Evolutionary conservation across 1,140 invertebrate genomes (phyloP), one percentile per base, ranked within the genome.

Genomic region (Proales similis): DNA sequence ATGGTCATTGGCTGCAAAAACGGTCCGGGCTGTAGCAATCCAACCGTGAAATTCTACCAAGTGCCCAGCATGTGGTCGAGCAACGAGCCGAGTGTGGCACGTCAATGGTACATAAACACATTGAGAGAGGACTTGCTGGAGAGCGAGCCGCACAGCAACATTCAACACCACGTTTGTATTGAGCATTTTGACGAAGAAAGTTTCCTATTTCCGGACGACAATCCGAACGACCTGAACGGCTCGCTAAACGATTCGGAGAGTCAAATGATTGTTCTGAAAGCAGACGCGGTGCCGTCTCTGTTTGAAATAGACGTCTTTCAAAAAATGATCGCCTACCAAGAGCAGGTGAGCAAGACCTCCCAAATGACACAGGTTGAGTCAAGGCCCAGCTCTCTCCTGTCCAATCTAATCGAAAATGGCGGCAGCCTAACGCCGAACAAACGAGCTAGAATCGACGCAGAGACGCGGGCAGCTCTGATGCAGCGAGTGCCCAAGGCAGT

Each of bases 241-340:
- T 39, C 33, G 12, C n/a, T n/a, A n/a, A n/a, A n/a, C n/a, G n/a
- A n/a, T n/a, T n/a, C n/a, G n/a, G 33, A 36, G n/a, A 33, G 38
- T 32, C 17, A 36, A 32, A 47, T 36, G n/a, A 63, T 36, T 30
- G 30, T 48, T 14, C 45, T 63, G 12, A 36, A 48, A 63, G 30
- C 42, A 12, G 42, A 63, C 12, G 43, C 61, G 39, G 32, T 63
- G 12, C 61, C 61, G 4, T 33, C 45, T 24, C 20, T 63, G 20
- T 63, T 63, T 27, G 61, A 63, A 14, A 36, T 63, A 26, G 61
- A 63, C 48, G 46, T 63, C 24, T 63, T 63, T 26, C 43, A 63
- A 32, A 63, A 63, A 48, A 63, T 63, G 61, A 48, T 63, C 19
- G 45, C 46, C 22, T 36, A 63, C 32, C 61, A 63, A 48, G 61